Evolutionary conservation across 2,888 invertebrate genomes (phyloP), one percentile per base, ranked within the genome.

Genomic region (Netelia inedita): DNA sequence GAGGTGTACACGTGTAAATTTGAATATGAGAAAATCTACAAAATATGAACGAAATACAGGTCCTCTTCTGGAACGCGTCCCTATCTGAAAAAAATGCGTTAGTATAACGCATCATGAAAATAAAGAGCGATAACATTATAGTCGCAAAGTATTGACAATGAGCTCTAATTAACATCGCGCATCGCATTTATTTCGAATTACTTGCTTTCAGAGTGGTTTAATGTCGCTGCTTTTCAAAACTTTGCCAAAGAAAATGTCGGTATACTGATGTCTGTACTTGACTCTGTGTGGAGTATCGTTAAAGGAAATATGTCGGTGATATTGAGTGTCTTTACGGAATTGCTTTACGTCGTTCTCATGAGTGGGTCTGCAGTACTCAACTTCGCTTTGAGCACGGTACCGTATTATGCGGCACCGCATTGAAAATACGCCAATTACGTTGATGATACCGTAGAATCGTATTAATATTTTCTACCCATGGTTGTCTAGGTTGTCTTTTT

Each of bases 221-320:
- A 97, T 92, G 95, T 96, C 88, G 95, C 95, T 43, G 97, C 97
- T 41, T 94, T 98, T 85, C 95, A 97, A 82, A 95, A 96, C 75
- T 98, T 98, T 95, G 96, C 97, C 16, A 97, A 97, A 93, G 98
- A 98, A 88, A 99, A 99, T 94, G 95, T 99, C 74, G 98, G 98
- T 71, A 98, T 97, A 0, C 94, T 99, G 74, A 95, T 97, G 91
- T 98, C 98, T 2, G 96, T 99, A 16, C 94, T 98, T 76, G 98
- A 98, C 92, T 98, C 96, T 0, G 93, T 98, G 55, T 99, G 98
- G 98, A 95, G 96, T 28, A 97, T 99, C 65, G 95, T 98, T n/a
- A 98, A 98, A 87, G 98, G 98, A 89, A 99, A 99, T 94, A 96
- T 98, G 89, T 98, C 97, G 10, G 95, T 99, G 61, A 95, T 98